Percentiles rank a stretch among this genome's conserved stretches.
Evolutionary conservation across 2,888 invertebrate genomes (phyloP).

Genomic region (Gymnocheta viridis): DNA sequence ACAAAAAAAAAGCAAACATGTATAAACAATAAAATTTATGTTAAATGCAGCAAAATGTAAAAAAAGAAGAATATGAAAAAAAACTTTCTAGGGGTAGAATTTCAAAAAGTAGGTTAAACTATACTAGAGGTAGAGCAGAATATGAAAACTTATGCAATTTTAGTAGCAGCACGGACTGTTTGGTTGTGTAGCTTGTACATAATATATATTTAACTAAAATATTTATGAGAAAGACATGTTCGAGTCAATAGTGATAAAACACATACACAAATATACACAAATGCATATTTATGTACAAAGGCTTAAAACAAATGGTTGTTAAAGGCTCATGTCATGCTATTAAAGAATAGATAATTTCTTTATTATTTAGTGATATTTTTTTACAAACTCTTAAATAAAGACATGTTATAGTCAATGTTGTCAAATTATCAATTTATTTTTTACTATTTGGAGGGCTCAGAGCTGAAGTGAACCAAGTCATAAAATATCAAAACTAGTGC

Average conservation of each 20-base stretch:
- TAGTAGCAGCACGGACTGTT: background rate
- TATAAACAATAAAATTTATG: slow-evolving; percentile 60
- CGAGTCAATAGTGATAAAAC: background rate
- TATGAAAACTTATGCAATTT: background rate
- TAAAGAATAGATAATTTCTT: background rate
- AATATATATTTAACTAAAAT: slow-evolving; percentile 43
- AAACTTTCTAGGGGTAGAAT: slow-evolving; percentile 20
- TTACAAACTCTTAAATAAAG: no score
- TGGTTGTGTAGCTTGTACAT: slow-evolving; percentile 5
- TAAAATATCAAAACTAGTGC: no score
- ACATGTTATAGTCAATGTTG: no score
- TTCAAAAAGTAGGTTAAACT: slow-evolving; percentile 63
- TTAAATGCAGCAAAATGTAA: slow-evolving; percentile 61
- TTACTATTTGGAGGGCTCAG: no score
- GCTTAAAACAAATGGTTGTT: background rate
- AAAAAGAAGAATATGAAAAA: slow-evolving; percentile 18
- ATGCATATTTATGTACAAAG: slow-evolving; percentile 3
- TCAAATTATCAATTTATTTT: no score
- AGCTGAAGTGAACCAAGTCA: no score
- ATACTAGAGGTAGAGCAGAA: slow-evolving; percentile 2
- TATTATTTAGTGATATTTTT: background rate
- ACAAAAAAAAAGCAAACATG: slow-evolving; percentile 6
- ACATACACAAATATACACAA: background rate
- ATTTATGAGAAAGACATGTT: slow-evolving; percentile 41
- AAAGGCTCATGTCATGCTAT: background rate